Conservation (phyloP, 2,113 vertebrate genomes). For the Nyctibius bracteatus region DNA sequence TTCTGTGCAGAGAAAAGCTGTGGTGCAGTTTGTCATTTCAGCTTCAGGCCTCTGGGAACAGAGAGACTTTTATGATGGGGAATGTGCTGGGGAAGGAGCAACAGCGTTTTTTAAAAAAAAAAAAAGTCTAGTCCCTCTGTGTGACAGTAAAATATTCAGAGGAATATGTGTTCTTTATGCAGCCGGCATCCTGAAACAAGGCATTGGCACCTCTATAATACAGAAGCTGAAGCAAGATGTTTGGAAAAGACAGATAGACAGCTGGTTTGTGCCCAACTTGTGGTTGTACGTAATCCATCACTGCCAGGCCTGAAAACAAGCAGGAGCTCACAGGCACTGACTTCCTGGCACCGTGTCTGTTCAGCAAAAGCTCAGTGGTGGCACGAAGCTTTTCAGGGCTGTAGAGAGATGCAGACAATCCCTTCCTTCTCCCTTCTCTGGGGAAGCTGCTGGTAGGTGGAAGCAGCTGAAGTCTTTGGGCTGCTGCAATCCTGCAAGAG, state of each 20-base stretch:
- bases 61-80: background rate
- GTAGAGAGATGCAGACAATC: background rate
- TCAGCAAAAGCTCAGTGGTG: background rate
- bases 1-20: background rate
- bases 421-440: background rate
- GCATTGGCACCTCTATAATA: conserved; percentile 38
- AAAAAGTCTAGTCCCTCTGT: background rate
- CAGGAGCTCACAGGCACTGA: conserved; percentile 22
- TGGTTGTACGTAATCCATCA: conserved; percentile 52
- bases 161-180: conserved; percentile 33
- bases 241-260: conserved; percentile 52
- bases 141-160: conserved; percentile 60
- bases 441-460: background rate
- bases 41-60: background rate
- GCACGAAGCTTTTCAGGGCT: background rate
- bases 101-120: background rate
- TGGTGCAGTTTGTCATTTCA: background rate
- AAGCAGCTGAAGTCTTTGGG: background rate
- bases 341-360: background rate
- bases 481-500: background rate
- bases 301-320: conserved; percentile 56
- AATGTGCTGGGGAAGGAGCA: conserved; percentile 13
- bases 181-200: conserved; percentile 33
- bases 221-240: conserved; percentile 51
- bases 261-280: conserved; percentile 58